Evolutionary conservation across 2,888 invertebrate species (phyloP).

Genomic region (Watsonalla binaria): DNA sequence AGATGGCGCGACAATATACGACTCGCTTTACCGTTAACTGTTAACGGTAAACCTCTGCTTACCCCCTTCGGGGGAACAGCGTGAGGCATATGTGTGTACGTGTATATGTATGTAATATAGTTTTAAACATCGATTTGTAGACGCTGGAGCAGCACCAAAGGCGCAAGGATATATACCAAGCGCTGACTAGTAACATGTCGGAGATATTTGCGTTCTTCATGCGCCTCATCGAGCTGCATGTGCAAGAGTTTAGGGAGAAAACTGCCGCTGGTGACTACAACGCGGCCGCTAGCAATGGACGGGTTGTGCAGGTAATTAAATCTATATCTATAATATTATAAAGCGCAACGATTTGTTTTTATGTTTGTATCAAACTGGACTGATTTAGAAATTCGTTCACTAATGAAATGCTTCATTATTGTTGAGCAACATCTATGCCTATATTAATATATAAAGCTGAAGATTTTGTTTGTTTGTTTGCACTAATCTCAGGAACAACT

Average conservation of each 20-base stretch:
- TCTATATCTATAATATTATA: too few relatives aligned
- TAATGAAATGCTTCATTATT: too few relatives aligned
- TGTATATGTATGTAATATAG: constrained; percentile 3
- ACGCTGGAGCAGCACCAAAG: constrained; percentile 92
- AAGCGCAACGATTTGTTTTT: too few relatives aligned
- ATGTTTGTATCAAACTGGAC: too few relatives aligned
- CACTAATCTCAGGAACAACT: too few relatives aligned
- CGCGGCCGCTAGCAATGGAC: constrained; percentile 84
- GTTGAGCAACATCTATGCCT: too few relatives aligned
- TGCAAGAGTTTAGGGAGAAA: constrained; percentile 84
- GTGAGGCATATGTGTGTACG: not conserved
- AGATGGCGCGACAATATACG: too few relatives aligned
- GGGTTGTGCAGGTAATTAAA: constrained; percentile 83
- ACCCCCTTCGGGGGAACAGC: not conserved
- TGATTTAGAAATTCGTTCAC: too few relatives aligned
- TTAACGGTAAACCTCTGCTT: too few relatives aligned
- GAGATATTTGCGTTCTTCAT: constrained; percentile 93
- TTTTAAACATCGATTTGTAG: constrained; percentile 40
- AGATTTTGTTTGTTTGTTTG: too few relatives aligned
- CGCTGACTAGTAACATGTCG: constrained; percentile 91
- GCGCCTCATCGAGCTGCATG: constrained; percentile 88
- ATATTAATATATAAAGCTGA: too few relatives aligned
- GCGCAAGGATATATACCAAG: constrained; percentile 93
- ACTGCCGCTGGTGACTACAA: constrained; percentile 80
- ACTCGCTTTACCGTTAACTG: too few relatives aligned